Evolutionary conservation across 2,888 invertebrate genomes (phyloP).

Genomic region (Archips xylosteana): DNA sequence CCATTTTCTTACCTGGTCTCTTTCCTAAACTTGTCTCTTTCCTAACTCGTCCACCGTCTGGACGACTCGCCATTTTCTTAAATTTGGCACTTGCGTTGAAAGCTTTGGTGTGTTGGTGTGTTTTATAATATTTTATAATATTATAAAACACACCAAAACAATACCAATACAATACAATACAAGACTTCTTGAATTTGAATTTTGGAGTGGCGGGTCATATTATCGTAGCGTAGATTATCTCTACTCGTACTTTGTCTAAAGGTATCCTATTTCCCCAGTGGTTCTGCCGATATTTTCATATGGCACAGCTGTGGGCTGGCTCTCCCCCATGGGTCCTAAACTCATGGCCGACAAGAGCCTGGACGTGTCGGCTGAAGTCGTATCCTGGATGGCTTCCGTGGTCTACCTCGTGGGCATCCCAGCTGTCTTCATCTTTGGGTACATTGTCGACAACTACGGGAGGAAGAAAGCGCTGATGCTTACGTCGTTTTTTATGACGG

Average conservation of each 20-base stretch:
- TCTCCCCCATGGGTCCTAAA: slow-evolving; percentile 82
- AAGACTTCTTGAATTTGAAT: too few species aligned
- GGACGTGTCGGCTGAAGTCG: slow-evolving; percentile 71
- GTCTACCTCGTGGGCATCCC: slow-evolving; percentile 83
- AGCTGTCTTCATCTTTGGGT: slow-evolving; percentile 83
- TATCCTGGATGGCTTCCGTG: slow-evolving; percentile 86
- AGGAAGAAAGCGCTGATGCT: slow-evolving; percentile 80
- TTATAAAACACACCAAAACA: too few species aligned
- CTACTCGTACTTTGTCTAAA: not conserved
- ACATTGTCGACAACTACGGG: slow-evolving; percentile 81
- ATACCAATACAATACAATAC: too few species aligned
- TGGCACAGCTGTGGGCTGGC: slow-evolving; percentile 84
- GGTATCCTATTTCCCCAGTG: slow-evolving; percentile 66
- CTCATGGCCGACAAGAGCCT: slow-evolving; percentile 79
- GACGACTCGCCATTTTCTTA: too few species aligned
- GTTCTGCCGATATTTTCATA: slow-evolving; percentile 83
- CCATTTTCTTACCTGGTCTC: too few species aligned
- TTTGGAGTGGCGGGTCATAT: too few species aligned
- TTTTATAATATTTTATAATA: too few species aligned
- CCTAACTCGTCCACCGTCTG: too few species aligned
- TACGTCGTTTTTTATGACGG: slow-evolving; percentile 75
- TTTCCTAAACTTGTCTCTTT: too few species aligned
- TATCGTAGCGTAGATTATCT: too few species aligned
- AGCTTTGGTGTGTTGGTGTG: too few species aligned
- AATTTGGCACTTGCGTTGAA: too few species aligned